phyloP scores from a whole-genome alignment of 1,140 invertebrate species.

The Aphis gossypii region DNA sequence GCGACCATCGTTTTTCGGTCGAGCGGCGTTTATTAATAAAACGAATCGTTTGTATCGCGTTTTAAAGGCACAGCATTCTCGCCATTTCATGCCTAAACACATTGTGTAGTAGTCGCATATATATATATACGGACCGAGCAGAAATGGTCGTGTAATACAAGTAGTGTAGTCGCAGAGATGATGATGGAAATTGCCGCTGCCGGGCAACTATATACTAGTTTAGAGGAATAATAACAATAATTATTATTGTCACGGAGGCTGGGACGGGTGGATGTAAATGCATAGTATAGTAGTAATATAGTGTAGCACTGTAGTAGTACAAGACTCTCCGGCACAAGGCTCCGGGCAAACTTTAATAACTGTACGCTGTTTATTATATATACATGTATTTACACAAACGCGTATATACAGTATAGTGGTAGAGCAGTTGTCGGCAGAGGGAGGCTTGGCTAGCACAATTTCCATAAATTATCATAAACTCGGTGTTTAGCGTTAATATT shows the following conservation, averaged over 20 bases:
- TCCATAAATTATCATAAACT: conserved; percentile 56
- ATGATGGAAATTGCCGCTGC: conserved; percentile 21
- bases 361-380: neutral
- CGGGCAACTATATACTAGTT: conserved; percentile 15
- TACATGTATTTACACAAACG: neutral
- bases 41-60: neutral
- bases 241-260: conserved; percentile 14
- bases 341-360: conserved; percentile 51
- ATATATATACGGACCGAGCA: neutral
- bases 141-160: conserved; percentile 44
- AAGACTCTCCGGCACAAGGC: conserved; percentile 48
- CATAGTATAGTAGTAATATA: neutral
- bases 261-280: neutral
- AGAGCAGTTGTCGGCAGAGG: neutral
- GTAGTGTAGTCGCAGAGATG: neutral
- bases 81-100: neutral
- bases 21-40: neutral
- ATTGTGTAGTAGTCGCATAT: neutral
- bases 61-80: neutral
- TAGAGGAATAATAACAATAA: conserved; percentile 47
- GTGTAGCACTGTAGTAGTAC: conserved; percentile 27
- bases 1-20: neutral
- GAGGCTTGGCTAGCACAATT: neutral
- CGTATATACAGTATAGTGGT: neutral
- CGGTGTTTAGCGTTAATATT: conserved; percentile 42